Evolutionary conservation across 2,797 vertebrate genomes (phyloP).

Genomic region (Denticeps clupeoides): DNA sequence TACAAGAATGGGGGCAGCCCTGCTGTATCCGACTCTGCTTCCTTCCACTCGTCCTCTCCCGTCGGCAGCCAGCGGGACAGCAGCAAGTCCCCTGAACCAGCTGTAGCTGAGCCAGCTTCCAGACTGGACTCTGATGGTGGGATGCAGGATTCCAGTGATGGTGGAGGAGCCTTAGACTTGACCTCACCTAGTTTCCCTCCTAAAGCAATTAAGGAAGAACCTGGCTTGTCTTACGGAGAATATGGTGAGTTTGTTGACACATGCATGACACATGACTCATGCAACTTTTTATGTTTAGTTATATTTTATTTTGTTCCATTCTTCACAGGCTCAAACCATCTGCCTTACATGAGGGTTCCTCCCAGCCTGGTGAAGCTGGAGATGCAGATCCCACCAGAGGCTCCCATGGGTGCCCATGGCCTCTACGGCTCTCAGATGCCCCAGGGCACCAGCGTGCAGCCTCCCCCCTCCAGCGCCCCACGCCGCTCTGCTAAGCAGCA

Average conservation of each 20-base stretch:
- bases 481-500: constrained; percentile 89
- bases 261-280: not conserved
- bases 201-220: constrained; percentile 74
- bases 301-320: too few relatives aligned
- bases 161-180: constrained; percentile 80
- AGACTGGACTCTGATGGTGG: constrained; percentile 56
- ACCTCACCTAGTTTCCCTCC: constrained; percentile 66
- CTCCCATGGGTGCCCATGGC: constrained; percentile 53
- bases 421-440: too few relatives aligned
- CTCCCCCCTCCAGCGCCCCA: constrained; percentile 51
- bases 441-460: constrained; percentile 63
- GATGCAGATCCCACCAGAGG: constrained; percentile 71
- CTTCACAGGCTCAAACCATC: constrained; percentile 65
- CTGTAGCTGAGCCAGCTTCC: constrained; percentile 9
- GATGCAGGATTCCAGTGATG: constrained; percentile 55
- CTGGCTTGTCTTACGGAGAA: constrained; percentile 66
- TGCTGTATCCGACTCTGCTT: constrained; percentile 57
- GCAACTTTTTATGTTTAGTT: not conserved
- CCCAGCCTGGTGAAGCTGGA: constrained; percentile 80
- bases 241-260: constrained; percentile 51
- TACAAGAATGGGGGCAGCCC: constrained; percentile 77
- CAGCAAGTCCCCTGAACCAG: constrained; percentile 62
- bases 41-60: constrained; percentile 72
- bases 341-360: constrained; percentile 72
- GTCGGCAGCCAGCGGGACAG: constrained; percentile 63